Percentiles rank a stretch among this genome's conserved stretches.
Evolutionary conservation across 2,888 invertebrate genomes (phyloP).

Genomic region (Noctua janthe): DNA sequence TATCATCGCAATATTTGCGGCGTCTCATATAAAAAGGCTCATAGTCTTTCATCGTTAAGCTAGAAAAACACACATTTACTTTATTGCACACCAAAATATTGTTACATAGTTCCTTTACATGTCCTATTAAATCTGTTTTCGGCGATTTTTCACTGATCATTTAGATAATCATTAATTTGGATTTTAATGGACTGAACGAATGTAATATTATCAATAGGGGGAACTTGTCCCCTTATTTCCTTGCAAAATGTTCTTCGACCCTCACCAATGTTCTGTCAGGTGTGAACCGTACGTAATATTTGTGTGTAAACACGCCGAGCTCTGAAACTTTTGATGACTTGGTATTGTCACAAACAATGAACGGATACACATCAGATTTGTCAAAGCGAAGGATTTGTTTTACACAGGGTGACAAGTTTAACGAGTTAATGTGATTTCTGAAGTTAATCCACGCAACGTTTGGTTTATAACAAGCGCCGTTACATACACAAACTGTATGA

Average conservation of each 20-base stretch:
- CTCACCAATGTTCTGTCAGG: not conserved
- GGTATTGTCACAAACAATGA: constrained; percentile 58
- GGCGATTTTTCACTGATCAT: not conserved
- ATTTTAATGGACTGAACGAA: not conserved
- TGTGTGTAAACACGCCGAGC: constrained; percentile 34
- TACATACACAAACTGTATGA: constrained; percentile 60
- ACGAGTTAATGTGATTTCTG: constrained; percentile 73
- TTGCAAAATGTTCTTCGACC: not conserved
- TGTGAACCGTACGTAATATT: constrained; percentile 25
- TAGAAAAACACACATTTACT: not conserved
- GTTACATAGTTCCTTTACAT: not conserved
- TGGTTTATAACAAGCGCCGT: constrained; percentile 64
- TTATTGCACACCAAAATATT: not conserved
- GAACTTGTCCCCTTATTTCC: not conserved
- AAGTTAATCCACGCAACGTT: constrained; percentile 71
- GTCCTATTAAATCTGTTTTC: not conserved
- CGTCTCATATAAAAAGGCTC: not conserved
- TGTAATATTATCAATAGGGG: not conserved
- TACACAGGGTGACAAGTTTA: constrained; percentile 72
- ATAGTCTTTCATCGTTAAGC: not conserved
- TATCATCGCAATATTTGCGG: not conserved
- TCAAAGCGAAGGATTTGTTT: constrained; percentile 68
- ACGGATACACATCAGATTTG: constrained; percentile 58
- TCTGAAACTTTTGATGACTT: constrained; percentile 61
- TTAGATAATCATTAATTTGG: not conserved